These are phyloP conservation scores for Mus spicilegus DNA, from an alignment of 2,113 vertebrate genomes.

Conservation along the genomic window DNA sequence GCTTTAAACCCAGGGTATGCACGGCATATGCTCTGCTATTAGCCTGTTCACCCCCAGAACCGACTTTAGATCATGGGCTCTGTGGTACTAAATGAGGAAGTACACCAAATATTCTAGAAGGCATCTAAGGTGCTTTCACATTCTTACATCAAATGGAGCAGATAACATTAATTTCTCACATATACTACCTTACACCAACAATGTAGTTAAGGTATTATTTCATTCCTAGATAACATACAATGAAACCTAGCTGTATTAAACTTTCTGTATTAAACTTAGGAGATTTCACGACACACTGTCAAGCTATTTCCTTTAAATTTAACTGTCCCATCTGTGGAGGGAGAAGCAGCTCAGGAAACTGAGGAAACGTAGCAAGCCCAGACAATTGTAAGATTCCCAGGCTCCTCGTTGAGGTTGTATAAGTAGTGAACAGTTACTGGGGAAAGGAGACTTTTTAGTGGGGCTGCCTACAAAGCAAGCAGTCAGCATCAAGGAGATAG, in stretches of 20 bases:
- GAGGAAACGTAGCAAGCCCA: not conserved
- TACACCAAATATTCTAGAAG: conserved; percentile 30
- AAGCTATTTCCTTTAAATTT: not conserved
- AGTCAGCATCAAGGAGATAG: not conserved
- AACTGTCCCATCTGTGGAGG: not conserved
- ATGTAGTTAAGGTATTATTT: not conserved
- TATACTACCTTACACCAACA: not conserved
- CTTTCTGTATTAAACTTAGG: not conserved
- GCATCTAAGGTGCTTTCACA: not conserved
- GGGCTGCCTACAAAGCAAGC: too few relatives aligned
- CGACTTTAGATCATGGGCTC: not conserved
- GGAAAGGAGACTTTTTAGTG: not conserved
- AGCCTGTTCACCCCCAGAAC: not conserved
- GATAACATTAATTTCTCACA: not conserved
- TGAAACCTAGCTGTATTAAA: not conserved
- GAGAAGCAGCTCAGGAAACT: not conserved
- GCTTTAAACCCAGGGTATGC: not conserved
- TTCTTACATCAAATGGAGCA: conserved; percentile 2
- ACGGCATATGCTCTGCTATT: not conserved
- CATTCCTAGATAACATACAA: not conserved
- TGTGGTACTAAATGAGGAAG: not conserved
- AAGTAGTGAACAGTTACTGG: not conserved
- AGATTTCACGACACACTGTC: not conserved
- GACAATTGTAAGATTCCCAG: not conserved
- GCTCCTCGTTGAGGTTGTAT: not conserved